Evolutionary conservation across 2,888 invertebrate species (phyloP).

Genomic region (Patella caerulea): DNA sequence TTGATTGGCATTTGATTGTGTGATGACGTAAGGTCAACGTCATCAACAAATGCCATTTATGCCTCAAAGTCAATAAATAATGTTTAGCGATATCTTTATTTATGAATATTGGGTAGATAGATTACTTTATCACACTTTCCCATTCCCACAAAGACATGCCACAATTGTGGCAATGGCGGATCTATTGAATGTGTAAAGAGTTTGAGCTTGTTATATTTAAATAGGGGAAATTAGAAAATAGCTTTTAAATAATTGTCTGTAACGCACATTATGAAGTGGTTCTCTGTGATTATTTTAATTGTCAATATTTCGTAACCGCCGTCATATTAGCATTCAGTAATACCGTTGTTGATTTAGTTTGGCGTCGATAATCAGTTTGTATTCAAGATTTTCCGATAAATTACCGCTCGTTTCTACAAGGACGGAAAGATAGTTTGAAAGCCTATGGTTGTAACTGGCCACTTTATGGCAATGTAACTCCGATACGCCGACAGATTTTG

Average conservation of each 20-base stretch:
- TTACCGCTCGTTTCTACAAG: constrained; percentile 8
- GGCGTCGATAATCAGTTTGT: not conserved
- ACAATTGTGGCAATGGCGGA: not conserved
- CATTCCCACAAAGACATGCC: not conserved
- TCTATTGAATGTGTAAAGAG: not conserved
- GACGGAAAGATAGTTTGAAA: not conserved
- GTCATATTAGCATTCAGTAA: not conserved
- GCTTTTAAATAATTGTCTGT: not conserved
- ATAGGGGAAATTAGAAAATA: constrained; percentile 4
- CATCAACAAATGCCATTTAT: not conserved
- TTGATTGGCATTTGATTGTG: not conserved
- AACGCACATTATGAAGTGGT: constrained; percentile 8
- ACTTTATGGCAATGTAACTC: constrained; percentile 1
- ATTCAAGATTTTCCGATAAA: not conserved
- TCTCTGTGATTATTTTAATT: not conserved
- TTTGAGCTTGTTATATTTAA: not conserved
- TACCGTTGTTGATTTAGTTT: not conserved
- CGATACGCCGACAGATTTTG: not conserved
- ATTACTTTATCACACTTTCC: not conserved
- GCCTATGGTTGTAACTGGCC: not conserved
- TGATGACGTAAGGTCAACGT: constrained; percentile 6
- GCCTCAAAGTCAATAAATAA: not conserved
- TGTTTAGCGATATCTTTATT: not conserved
- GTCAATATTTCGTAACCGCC: not conserved
- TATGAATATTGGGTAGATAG: not conserved